phyloP scores from a whole-genome alignment of 64 coral and sea anemone genomes.

The Orbicella faveolata region DNA sequence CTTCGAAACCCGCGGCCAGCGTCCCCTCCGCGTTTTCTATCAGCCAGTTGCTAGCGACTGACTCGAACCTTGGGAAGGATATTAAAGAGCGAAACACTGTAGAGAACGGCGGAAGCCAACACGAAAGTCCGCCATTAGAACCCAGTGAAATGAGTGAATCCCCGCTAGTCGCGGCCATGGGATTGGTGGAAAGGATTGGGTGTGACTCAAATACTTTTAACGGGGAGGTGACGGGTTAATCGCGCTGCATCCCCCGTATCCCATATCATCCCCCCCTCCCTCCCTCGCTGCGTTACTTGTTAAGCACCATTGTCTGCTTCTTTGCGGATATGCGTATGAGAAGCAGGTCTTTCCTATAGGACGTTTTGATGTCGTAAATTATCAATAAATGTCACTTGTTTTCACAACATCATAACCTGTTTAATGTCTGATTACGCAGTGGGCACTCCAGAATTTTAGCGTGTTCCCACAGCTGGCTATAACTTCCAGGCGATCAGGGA shows the following conservation, averaged over 20 bases:
- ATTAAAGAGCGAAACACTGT: slow-evolving; percentile 21
- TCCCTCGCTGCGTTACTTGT: not conserved
- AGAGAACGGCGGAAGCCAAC: slow-evolving; percentile 26
- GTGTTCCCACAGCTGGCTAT: no score
- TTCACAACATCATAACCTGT: not conserved
- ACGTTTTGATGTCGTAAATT: slow-evolving; percentile 45
- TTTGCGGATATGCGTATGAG: not conserved
- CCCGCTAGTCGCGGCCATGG: slow-evolving; percentile 40
- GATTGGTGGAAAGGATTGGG: slow-evolving; percentile 36
- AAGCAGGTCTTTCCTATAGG: slow-evolving; percentile 37
- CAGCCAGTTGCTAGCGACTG: slow-evolving; percentile 31
- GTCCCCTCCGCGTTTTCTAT: slow-evolving; percentile 27
- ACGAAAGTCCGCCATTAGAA: slow-evolving; percentile 31
- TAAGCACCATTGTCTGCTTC: not conserved
- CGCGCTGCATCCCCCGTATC: not conserved
- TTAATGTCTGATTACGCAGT: not conserved
- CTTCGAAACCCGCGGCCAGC: slow-evolving; percentile 4
- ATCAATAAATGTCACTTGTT: slow-evolving; percentile 41
- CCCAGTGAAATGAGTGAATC: slow-evolving; percentile 30
- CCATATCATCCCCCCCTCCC: not conserved
- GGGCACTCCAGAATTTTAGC: not conserved
- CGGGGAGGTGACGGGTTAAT: slow-evolving; percentile 41
- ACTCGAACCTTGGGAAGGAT: slow-evolving; percentile 38
- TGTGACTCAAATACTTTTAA: slow-evolving; percentile 34
- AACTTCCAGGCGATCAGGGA: no score